A percentile compares a stretch with the other conserved stretches of the same genome.
Conservation (phyloP, 2,888 invertebrate genomes). For the Congeria kusceri region DNA sequence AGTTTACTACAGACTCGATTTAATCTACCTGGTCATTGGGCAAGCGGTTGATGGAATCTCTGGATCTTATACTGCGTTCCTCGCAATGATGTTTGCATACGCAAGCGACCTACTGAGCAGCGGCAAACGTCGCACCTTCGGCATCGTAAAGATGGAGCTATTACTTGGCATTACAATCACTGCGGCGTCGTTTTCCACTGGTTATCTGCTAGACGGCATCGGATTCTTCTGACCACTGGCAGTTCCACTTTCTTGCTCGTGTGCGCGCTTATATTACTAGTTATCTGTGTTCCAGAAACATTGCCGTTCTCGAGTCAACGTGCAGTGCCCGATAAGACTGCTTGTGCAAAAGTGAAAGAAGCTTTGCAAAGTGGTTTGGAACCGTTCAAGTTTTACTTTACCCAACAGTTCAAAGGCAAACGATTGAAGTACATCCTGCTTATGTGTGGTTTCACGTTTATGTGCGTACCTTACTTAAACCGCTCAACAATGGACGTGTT, state of each 20-base stretch:
- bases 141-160: slow-evolving; percentile 46
- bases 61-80: slow-evolving; percentile 33
- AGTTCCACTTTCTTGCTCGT: slow-evolving; percentile 7
- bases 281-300: slow-evolving; percentile 45
- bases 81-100: slow-evolving; percentile 42
- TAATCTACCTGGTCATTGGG: slow-evolving; percentile 31
- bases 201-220: slow-evolving; percentile 34
- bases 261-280: slow-evolving; percentile 10
- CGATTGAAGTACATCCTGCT: slow-evolving; percentile 52
- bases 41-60: slow-evolving; percentile 38
- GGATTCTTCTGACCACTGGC: slow-evolving; percentile 45
- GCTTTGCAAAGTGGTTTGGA: neutral
- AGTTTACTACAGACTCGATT: slow-evolving; percentile 22
- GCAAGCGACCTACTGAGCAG: slow-evolving; percentile 42
- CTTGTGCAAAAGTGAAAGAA: neutral
- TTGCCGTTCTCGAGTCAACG: neutral
- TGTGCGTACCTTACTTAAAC: slow-evolving; percentile 30
- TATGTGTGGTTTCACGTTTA: slow-evolving; percentile 45
- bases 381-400: slow-evolving; percentile 33
- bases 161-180: slow-evolving; percentile 35
- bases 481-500: slow-evolving; percentile 57
- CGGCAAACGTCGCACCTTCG: slow-evolving; percentile 40
- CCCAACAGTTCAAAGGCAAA: slow-evolving; percentile 2
- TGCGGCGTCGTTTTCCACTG: slow-evolving; percentile 26
- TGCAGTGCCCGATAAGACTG: neutral